phyloP scores from a whole-genome alignment of 2,888 invertebrate species.

The Steromphala cineraria region DNA sequence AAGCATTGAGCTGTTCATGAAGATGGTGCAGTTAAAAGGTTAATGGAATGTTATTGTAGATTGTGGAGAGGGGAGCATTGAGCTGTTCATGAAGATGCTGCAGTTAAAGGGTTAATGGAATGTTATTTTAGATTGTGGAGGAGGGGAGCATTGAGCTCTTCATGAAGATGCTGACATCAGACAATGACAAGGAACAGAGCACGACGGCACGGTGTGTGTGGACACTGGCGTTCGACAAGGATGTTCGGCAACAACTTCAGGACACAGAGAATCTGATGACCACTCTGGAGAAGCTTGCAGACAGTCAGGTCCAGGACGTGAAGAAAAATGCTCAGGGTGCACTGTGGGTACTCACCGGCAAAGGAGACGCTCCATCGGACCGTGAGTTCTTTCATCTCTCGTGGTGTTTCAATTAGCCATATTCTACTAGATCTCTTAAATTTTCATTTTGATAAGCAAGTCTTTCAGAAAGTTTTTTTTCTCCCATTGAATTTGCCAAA shows the following conservation, averaged over 20 bases:
- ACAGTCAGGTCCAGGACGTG: conserved; percentile 56
- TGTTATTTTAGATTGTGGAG: conserved; percentile 56
- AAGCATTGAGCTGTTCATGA: not conserved
- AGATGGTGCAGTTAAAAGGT: too few relatives aligned
- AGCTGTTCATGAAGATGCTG: not conserved
- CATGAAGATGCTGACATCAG: conserved; percentile 54
- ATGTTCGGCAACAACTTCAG: conserved; percentile 51
- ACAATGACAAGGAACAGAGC: conserved; percentile 58
- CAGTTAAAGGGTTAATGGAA: too few relatives aligned
- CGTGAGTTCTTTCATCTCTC: not conserved
- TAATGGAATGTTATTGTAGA: not conserved
- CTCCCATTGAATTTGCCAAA: too few relatives aligned
- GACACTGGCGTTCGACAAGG: conserved; percentile 68
- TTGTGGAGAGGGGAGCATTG: not conserved
- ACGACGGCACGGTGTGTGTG: conserved; percentile 60
- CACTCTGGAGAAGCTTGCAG: conserved; percentile 51
- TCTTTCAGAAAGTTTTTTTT: too few relatives aligned
- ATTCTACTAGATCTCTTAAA: too few relatives aligned
- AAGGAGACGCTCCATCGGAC: conserved; percentile 48
- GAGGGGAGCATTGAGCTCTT: conserved; percentile 60
- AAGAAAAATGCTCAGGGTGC: conserved; percentile 59
- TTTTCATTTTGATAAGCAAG: too few relatives aligned
- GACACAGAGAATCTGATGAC: conserved; percentile 54
- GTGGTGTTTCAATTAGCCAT: too few relatives aligned
- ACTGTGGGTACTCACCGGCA: conserved; percentile 65